phyloP scores from a whole-genome alignment of 2,888 invertebrate genomes.

The Scaptomyza polygonia region DNA sequence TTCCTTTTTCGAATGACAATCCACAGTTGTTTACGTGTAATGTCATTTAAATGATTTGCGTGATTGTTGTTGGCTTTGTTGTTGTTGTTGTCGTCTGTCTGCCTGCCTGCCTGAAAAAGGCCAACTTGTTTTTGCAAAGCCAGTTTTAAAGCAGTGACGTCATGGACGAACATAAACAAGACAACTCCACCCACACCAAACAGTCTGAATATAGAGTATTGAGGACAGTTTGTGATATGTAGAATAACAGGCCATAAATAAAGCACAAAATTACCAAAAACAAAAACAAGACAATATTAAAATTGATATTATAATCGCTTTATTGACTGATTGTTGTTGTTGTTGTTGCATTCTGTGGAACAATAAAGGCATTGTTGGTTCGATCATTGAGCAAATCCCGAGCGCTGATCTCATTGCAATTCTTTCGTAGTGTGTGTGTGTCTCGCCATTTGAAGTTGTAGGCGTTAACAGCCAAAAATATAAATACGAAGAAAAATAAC shows the following conservation, averaged over 20 bases:
- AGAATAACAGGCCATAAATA: constrained; percentile 70
- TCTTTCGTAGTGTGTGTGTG: constrained; percentile 10
- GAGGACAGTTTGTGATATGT: constrained; percentile 52
- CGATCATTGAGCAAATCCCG: constrained; percentile 33
- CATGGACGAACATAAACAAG: constrained; percentile 67
- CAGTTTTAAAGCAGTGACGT: constrained; percentile 65
- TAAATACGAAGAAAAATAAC: constrained; percentile 2
- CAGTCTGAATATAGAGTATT: constrained; percentile 10
- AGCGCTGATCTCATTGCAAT: constrained; percentile 73
- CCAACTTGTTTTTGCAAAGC: constrained; percentile 72
- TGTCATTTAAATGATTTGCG: constrained; percentile 78
- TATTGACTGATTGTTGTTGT: constrained; percentile 12
- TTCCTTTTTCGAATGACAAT: neutral
- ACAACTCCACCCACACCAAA: constrained; percentile 62
- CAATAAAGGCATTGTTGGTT: constrained; percentile 37
- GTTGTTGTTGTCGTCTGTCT: neutral
- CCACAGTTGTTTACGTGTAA: constrained; percentile 68
- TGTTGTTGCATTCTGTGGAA: constrained; percentile 30
- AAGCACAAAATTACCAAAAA: constrained; percentile 20
- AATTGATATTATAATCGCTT: constrained; percentile 36
- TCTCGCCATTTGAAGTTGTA: constrained; percentile 47
- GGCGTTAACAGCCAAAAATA: constrained; percentile 22
- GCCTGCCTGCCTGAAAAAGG: constrained; percentile 62
- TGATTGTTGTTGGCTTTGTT: constrained; percentile 58
- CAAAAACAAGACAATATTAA: constrained; percentile 4